Evolutionary conservation across 2,113 vertebrate genomes (phyloP).

Genomic region (Donacobius atricapilla): DNA sequence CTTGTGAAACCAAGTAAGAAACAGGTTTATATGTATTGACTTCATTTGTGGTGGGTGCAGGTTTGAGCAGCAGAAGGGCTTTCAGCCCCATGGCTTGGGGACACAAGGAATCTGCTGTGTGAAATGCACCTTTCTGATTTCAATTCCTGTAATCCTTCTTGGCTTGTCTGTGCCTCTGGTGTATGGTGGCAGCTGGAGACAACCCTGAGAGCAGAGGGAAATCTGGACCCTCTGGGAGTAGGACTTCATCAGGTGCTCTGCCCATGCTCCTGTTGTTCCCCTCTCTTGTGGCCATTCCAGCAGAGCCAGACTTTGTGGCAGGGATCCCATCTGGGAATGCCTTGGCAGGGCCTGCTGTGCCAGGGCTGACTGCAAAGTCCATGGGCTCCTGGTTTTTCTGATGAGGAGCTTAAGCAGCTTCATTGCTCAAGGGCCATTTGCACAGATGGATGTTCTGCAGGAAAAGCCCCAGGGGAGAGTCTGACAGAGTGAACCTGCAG

Average conservation of each 20-base stretch:
- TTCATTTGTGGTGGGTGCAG: background rate
- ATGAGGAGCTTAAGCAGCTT: too few species aligned
- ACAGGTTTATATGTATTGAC: rapidly evolving
- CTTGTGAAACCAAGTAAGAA: background rate
- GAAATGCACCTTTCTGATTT: background rate
- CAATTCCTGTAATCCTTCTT: background rate
- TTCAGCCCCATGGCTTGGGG: background rate
- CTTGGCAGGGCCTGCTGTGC: background rate
- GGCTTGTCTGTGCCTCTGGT: background rate
- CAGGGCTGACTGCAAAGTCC: background rate
- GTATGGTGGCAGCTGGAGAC: background rate
- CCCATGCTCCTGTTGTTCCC: background rate
- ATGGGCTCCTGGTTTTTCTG: background rate
- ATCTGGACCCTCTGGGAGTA: background rate
- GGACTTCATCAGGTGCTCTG: background rate
- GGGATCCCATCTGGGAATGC: background rate
- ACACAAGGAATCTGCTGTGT: too few species aligned
- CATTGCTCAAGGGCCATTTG: too few species aligned
- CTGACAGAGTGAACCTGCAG: too few species aligned
- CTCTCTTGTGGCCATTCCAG: background rate
- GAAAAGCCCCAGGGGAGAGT: too few species aligned
- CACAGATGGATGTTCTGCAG: too few species aligned
- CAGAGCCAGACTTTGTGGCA: background rate
- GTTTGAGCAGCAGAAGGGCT: background rate
- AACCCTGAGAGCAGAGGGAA: background rate